Evolutionary conservation across 2,797 vertebrate species (phyloP).

Genomic region (Cephalopachus bancanus): DNA sequence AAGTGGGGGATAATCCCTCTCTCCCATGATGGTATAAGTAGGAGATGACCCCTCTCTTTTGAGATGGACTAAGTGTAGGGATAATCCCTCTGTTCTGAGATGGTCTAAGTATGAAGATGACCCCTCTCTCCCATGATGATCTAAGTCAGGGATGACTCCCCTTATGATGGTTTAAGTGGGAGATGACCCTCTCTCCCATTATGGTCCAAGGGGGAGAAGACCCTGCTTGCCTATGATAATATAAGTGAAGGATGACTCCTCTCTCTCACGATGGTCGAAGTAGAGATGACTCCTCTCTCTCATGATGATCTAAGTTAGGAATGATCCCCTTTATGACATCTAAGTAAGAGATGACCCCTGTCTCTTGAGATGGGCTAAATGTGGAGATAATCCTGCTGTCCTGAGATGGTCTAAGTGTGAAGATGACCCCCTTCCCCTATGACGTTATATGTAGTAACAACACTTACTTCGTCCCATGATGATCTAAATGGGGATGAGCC

Average conservation of each 20-base stretch:
- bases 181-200: neutral
- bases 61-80: too few species aligned
- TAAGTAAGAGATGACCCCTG: neutral
- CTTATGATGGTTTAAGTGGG: neutral
- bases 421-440: neutral
- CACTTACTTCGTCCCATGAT: neutral
- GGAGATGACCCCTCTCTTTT: too few species aligned
- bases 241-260: neutral
- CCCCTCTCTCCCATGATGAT: too few species aligned
- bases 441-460: neutral
- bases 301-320: neutral
- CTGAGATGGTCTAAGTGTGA: neutral
- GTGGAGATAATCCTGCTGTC: neutral
- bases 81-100: too few species aligned
- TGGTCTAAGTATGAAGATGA: too few species aligned
- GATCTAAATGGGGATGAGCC: neutral
- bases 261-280: neutral
- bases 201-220: neutral
- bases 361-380: neutral
- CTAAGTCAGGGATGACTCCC: too few species aligned
- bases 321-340: neutral
- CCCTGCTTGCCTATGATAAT: neutral
- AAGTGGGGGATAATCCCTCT: too few species aligned
- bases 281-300: neutral
- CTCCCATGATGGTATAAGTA: too few species aligned